Conservation (phyloP, 1,140 invertebrate genomes). For the Magallana gigas region DNA sequence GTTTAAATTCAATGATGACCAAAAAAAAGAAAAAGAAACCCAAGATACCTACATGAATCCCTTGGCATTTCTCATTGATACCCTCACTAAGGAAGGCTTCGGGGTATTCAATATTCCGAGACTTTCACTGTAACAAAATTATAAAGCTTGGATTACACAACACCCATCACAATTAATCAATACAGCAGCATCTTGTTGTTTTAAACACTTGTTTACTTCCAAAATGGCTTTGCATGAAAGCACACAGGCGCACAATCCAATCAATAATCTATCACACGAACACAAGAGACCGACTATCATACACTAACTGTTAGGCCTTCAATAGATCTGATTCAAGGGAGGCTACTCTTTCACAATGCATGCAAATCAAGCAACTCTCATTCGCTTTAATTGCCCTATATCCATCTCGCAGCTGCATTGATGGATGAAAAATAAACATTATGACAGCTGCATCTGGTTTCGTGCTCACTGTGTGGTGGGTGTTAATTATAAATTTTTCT, state of each 20-base stretch:
- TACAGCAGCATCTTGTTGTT: conserved; percentile 22
- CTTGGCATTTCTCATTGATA: no score
- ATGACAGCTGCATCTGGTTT: neutral
- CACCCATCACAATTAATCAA: neutral
- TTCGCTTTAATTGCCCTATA: neutral
- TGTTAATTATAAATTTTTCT: neutral
- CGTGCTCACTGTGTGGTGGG: neutral
- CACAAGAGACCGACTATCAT: neutral
- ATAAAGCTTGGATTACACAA: neutral
- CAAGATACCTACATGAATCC: no score
- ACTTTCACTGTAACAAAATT: neutral
- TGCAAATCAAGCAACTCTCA: neutral
- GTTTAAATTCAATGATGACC: no score
- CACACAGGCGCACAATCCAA: conserved; percentile 14
- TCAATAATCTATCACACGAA: conserved; percentile 32
- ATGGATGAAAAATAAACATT: neutral
- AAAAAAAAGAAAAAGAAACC: no score
- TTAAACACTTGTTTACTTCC: conserved; percentile 26
- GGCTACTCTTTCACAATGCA: neutral
- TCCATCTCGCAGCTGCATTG: neutral
- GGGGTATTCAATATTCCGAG: no score
- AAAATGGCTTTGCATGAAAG: conserved; percentile 35
- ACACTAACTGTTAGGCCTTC: neutral
- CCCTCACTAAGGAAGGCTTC: no score
- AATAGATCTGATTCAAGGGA: conserved; percentile 1